Base-by-base conservation (phyloP, 2,888 invertebrate species). In the Gibbula magus region DNA sequence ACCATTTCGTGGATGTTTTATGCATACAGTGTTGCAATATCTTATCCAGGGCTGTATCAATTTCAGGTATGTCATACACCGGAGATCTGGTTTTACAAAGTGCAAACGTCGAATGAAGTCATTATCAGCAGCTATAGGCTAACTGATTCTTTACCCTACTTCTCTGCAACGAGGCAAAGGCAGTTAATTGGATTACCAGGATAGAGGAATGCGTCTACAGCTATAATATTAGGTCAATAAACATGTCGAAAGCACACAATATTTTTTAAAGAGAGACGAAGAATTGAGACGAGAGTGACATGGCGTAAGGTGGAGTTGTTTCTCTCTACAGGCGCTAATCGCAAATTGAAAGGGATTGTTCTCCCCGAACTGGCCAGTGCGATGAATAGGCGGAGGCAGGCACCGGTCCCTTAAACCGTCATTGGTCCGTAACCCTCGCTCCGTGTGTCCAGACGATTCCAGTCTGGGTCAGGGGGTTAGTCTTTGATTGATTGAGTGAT, bases 321-420 rank as follows among this genome's bases (percentile, higher is more conserved):
- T 25, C 29, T 61, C 25, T 61, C 29, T 16, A 25, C 25, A 29
- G 29, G 29, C 22, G 61, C 18, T 61, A 61, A 61, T 61, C 25
- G 61, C 29, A 61, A 61, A 61, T 61, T 61, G 61, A 61, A 61
- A 61, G 61, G 61, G 61, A 61, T 61, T 61, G 61, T 61, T 61
- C 29, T 61, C 29, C 56, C 61, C 18, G 10, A 29, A 29, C 25
- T 29, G 61, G 29, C 25, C 61, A 29, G 61, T 61, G 25, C 29
- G 25, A 29, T 61, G 61, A 25, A 61, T 61, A 13, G 29, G 61
- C 29, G 61, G 61, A 61, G 61, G 45, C 45, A 45, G 61, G 61
- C 61, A 25, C 29, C 29, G 16, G 61, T 22, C 61, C 29, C 5
- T 22, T 61, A 61, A n/a, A 13, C 29, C 13, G 25, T 61, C 61